phyloP scores from a whole-genome alignment of 2,888 invertebrate species.

The Ommatoiulus sabulosus region DNA sequence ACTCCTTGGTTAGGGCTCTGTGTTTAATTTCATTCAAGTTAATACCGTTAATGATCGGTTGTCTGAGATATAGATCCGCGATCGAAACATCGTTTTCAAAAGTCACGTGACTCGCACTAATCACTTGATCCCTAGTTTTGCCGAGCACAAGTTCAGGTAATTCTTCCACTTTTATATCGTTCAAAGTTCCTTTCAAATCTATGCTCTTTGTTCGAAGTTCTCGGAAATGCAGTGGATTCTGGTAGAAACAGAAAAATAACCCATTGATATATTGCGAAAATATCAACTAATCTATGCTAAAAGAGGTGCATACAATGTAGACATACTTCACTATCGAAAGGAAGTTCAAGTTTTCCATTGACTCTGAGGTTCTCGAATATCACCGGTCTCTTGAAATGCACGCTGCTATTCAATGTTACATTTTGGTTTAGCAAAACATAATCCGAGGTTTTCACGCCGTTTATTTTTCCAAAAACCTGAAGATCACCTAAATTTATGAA shows the following conservation, averaged over 20 bases:
- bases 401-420: not conserved
- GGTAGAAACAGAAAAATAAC: not conserved
- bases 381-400: constrained; percentile 45
- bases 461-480: constrained; percentile 14
- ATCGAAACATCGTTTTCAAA: constrained; percentile 45
- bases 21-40: constrained; percentile 26
- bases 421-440: constrained; percentile 20
- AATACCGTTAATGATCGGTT: constrained; percentile 32
- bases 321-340: not conserved
- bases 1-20: not conserved
- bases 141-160: constrained; percentile 17
- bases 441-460: constrained; percentile 37
- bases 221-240: not conserved
- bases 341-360: not conserved
- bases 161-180: constrained; percentile 37
- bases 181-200: constrained; percentile 45
- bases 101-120: not conserved
- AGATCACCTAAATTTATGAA: constrained; percentile 16
- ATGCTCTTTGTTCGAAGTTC: constrained; percentile 1
- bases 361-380: not conserved
- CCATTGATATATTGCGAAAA: too few species aligned
- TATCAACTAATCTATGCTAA: too few species aligned
- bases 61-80: not conserved
- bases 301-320: not conserved
- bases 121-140: constrained; percentile 37